Percentiles rank a stretch among this genome's conserved stretches.
phyloP scores from a whole-genome alignment of 2,113 vertebrate species.

The Saguinus imperator region DNA sequence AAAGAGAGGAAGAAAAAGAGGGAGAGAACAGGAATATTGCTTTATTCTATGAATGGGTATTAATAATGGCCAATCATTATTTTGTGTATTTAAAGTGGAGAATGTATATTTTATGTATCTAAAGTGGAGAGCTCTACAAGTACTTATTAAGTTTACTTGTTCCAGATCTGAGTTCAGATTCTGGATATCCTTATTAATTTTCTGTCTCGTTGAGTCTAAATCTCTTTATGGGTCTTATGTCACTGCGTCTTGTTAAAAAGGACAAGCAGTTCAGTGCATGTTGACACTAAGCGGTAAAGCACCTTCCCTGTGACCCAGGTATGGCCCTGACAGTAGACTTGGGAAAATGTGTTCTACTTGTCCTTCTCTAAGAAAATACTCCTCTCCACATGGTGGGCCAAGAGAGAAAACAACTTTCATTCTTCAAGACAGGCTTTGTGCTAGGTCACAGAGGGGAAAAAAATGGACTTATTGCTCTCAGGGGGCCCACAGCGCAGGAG shows the following conservation, averaged over 20 bases:
- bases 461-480: neutral
- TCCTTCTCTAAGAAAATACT: neutral
- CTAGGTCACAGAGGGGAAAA: neutral
- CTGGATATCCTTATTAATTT: no score
- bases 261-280: neutral
- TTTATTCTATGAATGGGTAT: no score
- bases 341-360: neutral
- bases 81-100: no score
- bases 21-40: no score
- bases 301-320: rapidly evolving
- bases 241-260: neutral
- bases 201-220: no score
- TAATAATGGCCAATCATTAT: no score
- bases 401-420: neutral
- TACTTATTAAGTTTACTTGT: no score
- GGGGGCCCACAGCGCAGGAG: neutral
- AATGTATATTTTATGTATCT: no score
- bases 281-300: no score
- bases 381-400: neutral
- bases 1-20: no score
- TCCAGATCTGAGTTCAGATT: no score
- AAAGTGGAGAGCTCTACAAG: no score
- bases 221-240: neutral
- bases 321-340: rapidly evolving
- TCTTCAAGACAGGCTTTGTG: neutral